phyloP scores from a whole-genome alignment of 2,888 invertebrate genomes.

The Harmothoe impar region DNA sequence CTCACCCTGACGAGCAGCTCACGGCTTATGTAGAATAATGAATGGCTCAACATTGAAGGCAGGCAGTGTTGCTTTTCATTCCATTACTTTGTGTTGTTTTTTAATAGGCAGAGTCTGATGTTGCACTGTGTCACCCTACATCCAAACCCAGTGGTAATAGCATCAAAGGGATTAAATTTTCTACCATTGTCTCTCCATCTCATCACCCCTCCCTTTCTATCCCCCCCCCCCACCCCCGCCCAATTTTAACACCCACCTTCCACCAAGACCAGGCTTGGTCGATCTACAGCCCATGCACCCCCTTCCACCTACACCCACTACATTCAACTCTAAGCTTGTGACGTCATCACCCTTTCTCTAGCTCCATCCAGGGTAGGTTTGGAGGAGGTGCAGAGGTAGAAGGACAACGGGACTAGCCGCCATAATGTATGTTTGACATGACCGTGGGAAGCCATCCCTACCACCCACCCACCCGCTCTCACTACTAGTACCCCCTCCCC shows the following conservation, averaged over 20 bases:
- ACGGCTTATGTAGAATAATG: conserved; percentile 41
- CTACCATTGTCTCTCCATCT: conserved; percentile 7
- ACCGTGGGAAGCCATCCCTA: conserved; percentile 27
- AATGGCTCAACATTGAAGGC: neutral
- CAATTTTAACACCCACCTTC: neutral
- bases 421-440: conserved; percentile 60
- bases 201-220: neutral
- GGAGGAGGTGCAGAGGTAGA: neutral
- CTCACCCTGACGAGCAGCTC: neutral
- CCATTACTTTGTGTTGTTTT: conserved; percentile 29
- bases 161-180: conserved; percentile 55
- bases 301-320: neutral
- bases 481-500: neutral
- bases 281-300: neutral
- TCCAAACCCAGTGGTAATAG: conserved; percentile 27
- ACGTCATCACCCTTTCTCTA: conserved; percentile 7
- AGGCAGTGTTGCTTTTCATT: conserved; percentile 47
- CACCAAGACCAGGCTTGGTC: neutral
- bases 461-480: neutral
- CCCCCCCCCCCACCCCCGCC: neutral
- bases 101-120: neutral
- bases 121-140: conserved; percentile 56
- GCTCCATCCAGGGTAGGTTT: conserved; percentile 24
- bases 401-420: neutral
- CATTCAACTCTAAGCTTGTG: neutral